Evolutionary conservation across 2,113 vertebrate genomes (phyloP).

Genomic region (Hippotragus niger): DNA sequence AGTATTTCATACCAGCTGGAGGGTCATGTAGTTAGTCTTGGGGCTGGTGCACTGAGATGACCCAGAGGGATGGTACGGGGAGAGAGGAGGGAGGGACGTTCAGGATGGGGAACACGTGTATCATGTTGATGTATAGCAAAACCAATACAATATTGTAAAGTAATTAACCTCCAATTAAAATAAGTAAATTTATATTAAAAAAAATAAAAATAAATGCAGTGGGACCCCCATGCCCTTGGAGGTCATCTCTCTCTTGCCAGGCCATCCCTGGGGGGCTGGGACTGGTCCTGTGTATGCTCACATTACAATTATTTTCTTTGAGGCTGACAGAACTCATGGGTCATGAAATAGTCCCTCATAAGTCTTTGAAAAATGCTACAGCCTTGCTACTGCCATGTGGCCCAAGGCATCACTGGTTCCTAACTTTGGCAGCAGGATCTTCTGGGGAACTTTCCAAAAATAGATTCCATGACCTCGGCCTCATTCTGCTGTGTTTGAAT

Average conservation of each 20-base stretch:
- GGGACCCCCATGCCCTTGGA: not conserved
- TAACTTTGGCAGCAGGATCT: not conserved
- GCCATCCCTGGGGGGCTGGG: not conserved
- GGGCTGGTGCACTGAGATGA: too few relatives aligned
- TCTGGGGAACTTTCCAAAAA: not conserved
- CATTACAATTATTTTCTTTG: not conserved
- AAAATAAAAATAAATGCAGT: too few relatives aligned
- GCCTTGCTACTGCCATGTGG: accelerated
- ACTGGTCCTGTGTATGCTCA: accelerated
- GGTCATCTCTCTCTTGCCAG: not conserved
- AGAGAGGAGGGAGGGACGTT: too few relatives aligned
- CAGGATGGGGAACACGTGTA: too few relatives aligned
- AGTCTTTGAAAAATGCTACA: not conserved
- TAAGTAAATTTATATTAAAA: too few relatives aligned
- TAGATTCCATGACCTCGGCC: not conserved
- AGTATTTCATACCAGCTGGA: accelerated
- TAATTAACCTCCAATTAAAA: too few relatives aligned
- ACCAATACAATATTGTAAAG: too few relatives aligned
- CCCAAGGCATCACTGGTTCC: not conserved
- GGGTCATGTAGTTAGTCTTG: too few relatives aligned
- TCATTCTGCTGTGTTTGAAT: not conserved
- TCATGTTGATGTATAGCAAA: too few relatives aligned
- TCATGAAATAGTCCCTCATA: not conserved
- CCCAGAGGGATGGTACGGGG: too few relatives aligned
- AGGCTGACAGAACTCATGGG: accelerated